A percentile compares a stretch with the other conserved stretches of the same genome.
These are phyloP conservation scores for Theretra japonica DNA, from an alignment of 2,888 invertebrate species.

Conservation along the genomic window DNA sequence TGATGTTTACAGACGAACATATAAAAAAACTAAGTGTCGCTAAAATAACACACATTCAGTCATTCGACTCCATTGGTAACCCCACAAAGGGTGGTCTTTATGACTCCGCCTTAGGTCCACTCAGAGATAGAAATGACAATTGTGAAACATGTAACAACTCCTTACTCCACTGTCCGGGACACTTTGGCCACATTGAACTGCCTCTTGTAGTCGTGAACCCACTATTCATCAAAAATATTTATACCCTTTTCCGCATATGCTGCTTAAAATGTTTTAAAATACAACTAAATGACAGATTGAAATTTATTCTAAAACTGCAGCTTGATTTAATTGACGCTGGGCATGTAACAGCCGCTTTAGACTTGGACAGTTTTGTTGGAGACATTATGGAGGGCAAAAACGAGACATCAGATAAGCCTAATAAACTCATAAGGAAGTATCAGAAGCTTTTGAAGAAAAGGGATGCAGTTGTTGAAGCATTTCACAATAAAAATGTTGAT, in stretches of 20 bases:
- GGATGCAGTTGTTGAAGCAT: conserved; percentile 62
- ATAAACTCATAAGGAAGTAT: conserved; percentile 73
- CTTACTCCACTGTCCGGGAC: conserved; percentile 91
- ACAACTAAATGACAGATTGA: conserved; percentile 83
- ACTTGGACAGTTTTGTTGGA: conserved; percentile 81
- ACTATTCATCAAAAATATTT: conserved; percentile 91
- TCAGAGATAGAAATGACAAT: conserved; percentile 86
- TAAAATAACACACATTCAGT: conserved; percentile 90
- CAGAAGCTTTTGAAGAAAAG: conserved; percentile 63
- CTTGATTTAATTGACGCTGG: conserved; percentile 90
- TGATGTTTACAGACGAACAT: conserved; percentile 90
- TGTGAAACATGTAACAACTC: conserved; percentile 92
- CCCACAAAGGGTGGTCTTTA: conserved; percentile 94
- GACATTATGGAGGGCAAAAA: conserved; percentile 65
- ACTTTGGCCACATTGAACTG: conserved; percentile 97
- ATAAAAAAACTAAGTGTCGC: conserved; percentile 91
- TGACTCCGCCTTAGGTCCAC: conserved; percentile 91
- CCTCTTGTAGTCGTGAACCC: conserved; percentile 96
- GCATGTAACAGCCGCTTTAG: conserved; percentile 88
- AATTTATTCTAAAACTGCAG: conserved; percentile 87
- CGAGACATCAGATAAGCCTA: conserved; percentile 73
- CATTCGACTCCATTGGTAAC: conserved; percentile 93
- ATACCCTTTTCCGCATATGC: conserved; percentile 86
- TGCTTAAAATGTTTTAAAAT: conserved; percentile 89
- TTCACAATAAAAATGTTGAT: conserved; percentile 80